A percentile compares a stretch with the other conserved stretches of the same genome.
Conservation (phyloP, 2,888 invertebrate species). For the Yponomeuta sedellus region DNA sequence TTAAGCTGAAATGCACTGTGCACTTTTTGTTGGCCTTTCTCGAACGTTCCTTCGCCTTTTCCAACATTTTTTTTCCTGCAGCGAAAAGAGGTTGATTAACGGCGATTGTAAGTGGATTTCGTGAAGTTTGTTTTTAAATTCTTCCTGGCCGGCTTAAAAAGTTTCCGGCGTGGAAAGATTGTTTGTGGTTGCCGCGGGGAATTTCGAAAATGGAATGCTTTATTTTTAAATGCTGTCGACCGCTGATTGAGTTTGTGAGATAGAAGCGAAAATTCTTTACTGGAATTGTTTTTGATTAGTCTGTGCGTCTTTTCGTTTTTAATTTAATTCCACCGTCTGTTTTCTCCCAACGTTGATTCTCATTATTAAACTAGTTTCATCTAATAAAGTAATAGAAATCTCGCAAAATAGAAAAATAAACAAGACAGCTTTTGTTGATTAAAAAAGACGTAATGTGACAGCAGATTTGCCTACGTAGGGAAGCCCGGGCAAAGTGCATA, state of each 20-base stretch:
- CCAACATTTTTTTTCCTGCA: neutral
- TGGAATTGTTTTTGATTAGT: too few species aligned
- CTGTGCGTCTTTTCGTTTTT: too few species aligned
- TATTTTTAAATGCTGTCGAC: neutral
- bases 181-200: neutral
- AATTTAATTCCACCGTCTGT: too few species aligned
- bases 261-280: neutral
- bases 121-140: slow-evolving; percentile 16
- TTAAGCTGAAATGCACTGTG: slow-evolving; percentile 16
- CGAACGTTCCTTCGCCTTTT: slow-evolving; percentile 7
- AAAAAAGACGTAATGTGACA: too few species aligned
- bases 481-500: too few species aligned
- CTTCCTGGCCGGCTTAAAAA: slow-evolving; percentile 12
- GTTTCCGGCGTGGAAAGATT: slow-evolving; percentile 7
- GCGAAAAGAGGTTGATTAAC: slow-evolving; percentile 17
- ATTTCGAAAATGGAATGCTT: slow-evolving; percentile 5
- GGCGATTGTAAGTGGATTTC: slow-evolving; percentile 17
- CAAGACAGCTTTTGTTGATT: too few species aligned
- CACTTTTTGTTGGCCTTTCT: slow-evolving; percentile 14
- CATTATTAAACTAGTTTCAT: too few species aligned
- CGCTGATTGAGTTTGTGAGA: slow-evolving; percentile 1
- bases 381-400: too few species aligned
- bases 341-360: too few species aligned
- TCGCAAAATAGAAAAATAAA: too few species aligned
- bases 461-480: neutral